A percentile compares a stretch with the other conserved stretches of the same genome.
Conservation (phyloP, 2,113 vertebrate species). For the Athene cunicularia region DNA sequence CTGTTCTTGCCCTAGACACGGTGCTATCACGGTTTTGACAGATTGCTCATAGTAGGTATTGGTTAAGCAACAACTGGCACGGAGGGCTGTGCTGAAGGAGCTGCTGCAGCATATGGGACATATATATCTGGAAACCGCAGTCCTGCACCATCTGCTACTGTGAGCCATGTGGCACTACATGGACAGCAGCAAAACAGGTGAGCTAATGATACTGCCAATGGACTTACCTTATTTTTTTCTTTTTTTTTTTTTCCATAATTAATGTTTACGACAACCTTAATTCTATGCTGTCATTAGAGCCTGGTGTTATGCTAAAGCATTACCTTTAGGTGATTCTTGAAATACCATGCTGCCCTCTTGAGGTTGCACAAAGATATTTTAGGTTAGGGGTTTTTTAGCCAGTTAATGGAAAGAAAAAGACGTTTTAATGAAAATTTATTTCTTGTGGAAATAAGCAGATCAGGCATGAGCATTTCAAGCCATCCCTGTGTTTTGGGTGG, state of each 20-base stretch:
- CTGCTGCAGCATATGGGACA: neutral
- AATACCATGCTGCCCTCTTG: conserved; percentile 64
- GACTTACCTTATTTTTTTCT: neutral
- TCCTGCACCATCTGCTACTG: neutral
- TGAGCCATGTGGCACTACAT: neutral
- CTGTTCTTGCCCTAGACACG: neutral
- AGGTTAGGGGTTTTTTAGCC: neutral
- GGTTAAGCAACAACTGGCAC: neutral
- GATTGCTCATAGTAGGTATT: neutral
- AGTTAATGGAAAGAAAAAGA: neutral
- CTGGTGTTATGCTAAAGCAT: neutral
- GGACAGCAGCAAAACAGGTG: neutral
- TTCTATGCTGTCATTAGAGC: neutral
- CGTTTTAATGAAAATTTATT: neutral
- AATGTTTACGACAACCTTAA: neutral
- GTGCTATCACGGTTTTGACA: neutral
- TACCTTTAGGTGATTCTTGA: neutral
- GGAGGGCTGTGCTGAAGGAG: neutral
- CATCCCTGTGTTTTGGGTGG: neutral
- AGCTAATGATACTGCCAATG: neutral
- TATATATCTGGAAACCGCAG: neutral
- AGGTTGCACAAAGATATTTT: neutral
- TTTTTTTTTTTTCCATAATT: neutral
- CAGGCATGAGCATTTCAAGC: neutral
- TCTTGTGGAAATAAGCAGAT: neutral